These are phyloP conservation scores for Diorhabda elongata DNA, from an alignment of 1,140 invertebrate species.

Conservation along the genomic window DNA sequence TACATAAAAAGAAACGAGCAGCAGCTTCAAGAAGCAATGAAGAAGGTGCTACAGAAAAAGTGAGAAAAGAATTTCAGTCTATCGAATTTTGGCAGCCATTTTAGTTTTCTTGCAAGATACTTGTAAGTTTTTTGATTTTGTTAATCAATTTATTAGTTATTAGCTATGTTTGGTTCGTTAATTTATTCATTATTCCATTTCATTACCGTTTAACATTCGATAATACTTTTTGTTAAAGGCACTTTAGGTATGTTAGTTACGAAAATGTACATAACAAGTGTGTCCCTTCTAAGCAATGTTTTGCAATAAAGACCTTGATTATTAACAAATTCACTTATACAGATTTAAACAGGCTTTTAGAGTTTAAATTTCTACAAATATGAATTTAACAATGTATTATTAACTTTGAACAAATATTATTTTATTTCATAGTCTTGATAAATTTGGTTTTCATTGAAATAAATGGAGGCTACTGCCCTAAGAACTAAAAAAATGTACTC, in stretches of 20 bases:
- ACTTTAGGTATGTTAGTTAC: background rate
- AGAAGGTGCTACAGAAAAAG: slow-evolving; percentile 17
- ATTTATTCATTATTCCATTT: slow-evolving; percentile 5
- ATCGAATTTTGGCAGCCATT: slow-evolving; percentile 33
- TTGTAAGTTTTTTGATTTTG: slow-evolving; percentile 36
- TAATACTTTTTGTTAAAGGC: background rate
- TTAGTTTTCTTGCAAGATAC: slow-evolving; percentile 32
- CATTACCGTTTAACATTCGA: background rate
- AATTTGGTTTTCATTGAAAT: too few species aligned
- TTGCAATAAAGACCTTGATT: slow-evolving; percentile 5
- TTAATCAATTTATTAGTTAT: slow-evolving; percentile 14
- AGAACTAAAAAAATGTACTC: too few species aligned
- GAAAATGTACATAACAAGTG: background rate
- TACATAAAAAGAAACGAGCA: background rate
- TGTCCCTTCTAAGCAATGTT: background rate
- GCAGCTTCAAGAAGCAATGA: slow-evolving; percentile 13
- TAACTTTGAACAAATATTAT: too few species aligned
- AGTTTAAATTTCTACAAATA: too few species aligned
- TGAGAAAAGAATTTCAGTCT: slow-evolving; percentile 29
- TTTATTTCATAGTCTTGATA: too few species aligned
- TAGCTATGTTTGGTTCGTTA: background rate
- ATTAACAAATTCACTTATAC: background rate
- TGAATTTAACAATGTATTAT: too few species aligned
- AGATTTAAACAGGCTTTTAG: too few species aligned
- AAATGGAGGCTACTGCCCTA: too few species aligned